These are phyloP conservation scores for Carabus problematicus DNA, from an alignment of 2,888 invertebrate genomes.

Conservation along the genomic window DNA sequence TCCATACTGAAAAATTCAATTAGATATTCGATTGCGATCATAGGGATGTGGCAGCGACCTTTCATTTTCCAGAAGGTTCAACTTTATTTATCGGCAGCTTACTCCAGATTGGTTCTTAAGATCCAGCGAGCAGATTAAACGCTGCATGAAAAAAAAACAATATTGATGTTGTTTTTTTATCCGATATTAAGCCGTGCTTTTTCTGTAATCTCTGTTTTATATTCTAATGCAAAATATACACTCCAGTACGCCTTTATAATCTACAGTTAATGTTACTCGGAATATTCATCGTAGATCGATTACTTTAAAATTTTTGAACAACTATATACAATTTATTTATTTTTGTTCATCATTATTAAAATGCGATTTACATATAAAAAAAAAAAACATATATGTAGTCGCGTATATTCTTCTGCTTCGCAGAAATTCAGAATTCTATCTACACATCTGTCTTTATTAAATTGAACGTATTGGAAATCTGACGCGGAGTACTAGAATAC, in stretches of 20 bases:
- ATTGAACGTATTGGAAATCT: constrained; percentile 10
- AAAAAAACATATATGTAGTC: no score
- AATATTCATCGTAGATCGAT: not conserved
- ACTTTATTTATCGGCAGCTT: constrained; percentile 25
- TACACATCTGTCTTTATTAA: no score
- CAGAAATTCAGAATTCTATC: no score
- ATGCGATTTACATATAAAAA: no score
- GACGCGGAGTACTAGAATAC: constrained; percentile 11
- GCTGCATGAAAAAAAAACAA: constrained; percentile 19
- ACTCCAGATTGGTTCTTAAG: constrained; percentile 29
- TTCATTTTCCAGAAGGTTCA: not conserved
- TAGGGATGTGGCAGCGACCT: no score
- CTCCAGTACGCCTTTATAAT: constrained; percentile 11
- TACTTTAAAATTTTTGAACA: no score
- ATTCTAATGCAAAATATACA: constrained; percentile 1
- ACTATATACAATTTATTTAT: no score
- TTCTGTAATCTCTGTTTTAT: constrained; percentile 23
- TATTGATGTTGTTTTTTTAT: not conserved
- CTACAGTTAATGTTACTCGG: constrained; percentile 17
- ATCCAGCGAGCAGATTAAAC: constrained; percentile 23
- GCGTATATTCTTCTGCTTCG: no score
- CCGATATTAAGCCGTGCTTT: constrained; percentile 8
- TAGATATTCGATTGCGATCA: no score
- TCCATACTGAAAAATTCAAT: no score
- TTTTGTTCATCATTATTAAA: no score